Conservation (phyloP, 2,888 invertebrate species). For the Cylloceria caligata region DNA sequence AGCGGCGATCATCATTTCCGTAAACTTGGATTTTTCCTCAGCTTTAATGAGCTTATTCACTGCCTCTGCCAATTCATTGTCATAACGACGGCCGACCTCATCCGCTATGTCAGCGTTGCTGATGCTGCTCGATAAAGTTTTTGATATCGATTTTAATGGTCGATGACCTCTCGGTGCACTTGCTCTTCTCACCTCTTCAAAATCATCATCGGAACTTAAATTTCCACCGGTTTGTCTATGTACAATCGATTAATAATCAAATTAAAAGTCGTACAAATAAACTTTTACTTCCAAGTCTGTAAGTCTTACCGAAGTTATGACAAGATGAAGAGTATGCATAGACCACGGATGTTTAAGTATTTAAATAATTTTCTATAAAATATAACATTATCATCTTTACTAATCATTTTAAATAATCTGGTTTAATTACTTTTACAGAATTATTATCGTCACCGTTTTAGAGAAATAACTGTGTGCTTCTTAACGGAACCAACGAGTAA, state of each 20-base stretch:
- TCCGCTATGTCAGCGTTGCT: slow-evolving; percentile 69
- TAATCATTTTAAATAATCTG: too few species aligned
- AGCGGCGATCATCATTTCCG: slow-evolving; percentile 84
- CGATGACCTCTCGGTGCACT: slow-evolving; percentile 47
- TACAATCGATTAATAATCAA: not conserved
- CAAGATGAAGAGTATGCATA: too few species aligned
- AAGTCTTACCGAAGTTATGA: not conserved
- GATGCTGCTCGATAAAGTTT: slow-evolving; percentile 67
- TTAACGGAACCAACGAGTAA: too few species aligned
- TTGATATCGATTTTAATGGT: slow-evolving; percentile 62
- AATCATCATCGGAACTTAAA: slow-evolving; percentile 58
- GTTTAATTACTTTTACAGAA: too few species aligned
- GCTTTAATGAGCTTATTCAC: slow-evolving; percentile 84
- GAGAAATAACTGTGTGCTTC: too few species aligned
- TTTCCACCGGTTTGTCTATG: slow-evolving; percentile 36
- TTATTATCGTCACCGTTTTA: not conserved
- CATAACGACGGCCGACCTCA: slow-evolving; percentile 71
- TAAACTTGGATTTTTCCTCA: slow-evolving; percentile 84
- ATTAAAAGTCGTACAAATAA: slow-evolving; percentile 6
- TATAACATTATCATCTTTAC: too few species aligned
- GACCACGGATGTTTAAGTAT: too few species aligned
- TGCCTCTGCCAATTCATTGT: slow-evolving; percentile 83
- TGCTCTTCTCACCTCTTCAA: slow-evolving; percentile 7
- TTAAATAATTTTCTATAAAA: too few species aligned
- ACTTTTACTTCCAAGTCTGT: not conserved